Percentiles rank a stretch among this genome's conserved stretches.
Conservation (phyloP, 2,113 vertebrate genomes). For the Brachionichthys hirsutus region DNA sequence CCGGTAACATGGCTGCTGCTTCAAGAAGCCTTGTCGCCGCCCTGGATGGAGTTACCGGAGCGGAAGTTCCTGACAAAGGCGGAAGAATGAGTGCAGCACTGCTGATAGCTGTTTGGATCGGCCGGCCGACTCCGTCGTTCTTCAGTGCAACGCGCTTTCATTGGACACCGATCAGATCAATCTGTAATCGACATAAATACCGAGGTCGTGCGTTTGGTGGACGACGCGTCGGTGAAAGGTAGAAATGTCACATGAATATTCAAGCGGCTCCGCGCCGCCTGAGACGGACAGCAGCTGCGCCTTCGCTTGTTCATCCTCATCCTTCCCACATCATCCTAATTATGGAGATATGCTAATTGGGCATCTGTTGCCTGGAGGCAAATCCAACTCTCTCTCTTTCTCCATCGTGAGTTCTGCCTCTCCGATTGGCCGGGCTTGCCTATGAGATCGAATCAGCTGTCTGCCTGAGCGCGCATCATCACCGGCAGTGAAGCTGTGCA, state of each 20-base stretch:
- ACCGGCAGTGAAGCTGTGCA: background rate
- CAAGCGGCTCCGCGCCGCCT: conserved; percentile 24
- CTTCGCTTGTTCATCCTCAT: conserved; percentile 67
- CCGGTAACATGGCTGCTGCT: conserved; percentile 22
- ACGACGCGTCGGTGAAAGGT: conserved; percentile 30
- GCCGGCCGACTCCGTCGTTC: conserved; percentile 10
- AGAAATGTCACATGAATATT: conserved; percentile 72
- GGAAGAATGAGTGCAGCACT: conserved; percentile 38
- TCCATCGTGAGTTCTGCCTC: conserved; percentile 27
- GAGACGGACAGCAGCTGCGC: conserved; percentile 66
- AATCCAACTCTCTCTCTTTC: conserved; percentile 14
- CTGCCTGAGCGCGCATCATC: conserved; percentile 1
- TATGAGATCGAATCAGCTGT: conserved; percentile 27
- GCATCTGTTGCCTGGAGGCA: conserved; percentile 74
- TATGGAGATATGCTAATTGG: conserved; percentile 73
- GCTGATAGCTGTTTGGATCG: conserved; percentile 47
- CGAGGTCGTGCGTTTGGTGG: conserved; percentile 31
- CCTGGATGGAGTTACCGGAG: conserved; percentile 56
- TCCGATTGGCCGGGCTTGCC: conserved; percentile 22
- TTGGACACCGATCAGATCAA: conserved; percentile 30
- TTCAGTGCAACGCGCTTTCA: conserved; percentile 22
- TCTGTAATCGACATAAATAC: conserved; percentile 32
- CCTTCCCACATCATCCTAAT: conserved; percentile 64
- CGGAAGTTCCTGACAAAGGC: conserved; percentile 63
- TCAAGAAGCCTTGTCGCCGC: conserved; percentile 36